These are phyloP conservation scores for Oryzias dopingdopingensis DNA, from an alignment of 2,797 vertebrate species.

Conservation along the genomic window DNA sequence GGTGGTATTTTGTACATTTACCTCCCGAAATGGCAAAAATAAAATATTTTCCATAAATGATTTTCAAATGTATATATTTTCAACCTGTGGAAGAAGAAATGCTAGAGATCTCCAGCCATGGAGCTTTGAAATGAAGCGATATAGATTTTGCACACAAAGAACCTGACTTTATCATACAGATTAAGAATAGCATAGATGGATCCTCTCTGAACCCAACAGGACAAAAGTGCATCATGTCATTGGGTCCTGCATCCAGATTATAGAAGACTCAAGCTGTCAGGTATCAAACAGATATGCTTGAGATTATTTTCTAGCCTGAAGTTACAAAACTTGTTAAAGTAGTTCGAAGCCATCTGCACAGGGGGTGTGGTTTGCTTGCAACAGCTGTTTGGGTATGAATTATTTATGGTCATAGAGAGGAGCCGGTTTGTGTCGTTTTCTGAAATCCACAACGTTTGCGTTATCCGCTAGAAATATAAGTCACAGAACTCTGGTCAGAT, in stretches of 20 bases:
- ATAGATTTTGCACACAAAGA: conserved; percentile 3
- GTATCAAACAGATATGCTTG: background rate
- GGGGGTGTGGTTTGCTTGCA: conserved; percentile 16
- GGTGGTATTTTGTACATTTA: conserved; percentile 15
- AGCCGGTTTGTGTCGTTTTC: conserved; percentile 22
- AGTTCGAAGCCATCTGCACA: conserved; percentile 16
- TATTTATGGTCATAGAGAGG: conserved; percentile 1
- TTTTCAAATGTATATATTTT: too few species aligned
- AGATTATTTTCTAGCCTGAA: conserved; percentile 14
- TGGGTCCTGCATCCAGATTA: conserved; percentile 17
- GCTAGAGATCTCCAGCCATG: conserved; percentile 14
- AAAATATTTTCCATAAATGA: conserved; percentile 8
- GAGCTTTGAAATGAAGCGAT: conserved; percentile 6
- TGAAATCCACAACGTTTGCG: conserved; percentile 33
- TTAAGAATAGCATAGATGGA: conserved; percentile 21
- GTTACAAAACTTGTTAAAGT: conserved; percentile 6
- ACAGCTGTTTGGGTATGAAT: conserved; percentile 17
- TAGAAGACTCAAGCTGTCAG: conserved; percentile 11
- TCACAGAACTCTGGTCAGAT: conserved; percentile 24
- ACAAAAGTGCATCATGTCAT: conserved; percentile 11
- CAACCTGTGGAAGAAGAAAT: conserved; percentile 4
- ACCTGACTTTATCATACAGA: conserved; percentile 16
- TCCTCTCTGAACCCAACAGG: conserved; percentile 10
- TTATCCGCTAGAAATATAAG: conserved; percentile 32
- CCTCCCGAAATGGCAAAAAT: conserved; percentile 37